A percentile compares a stretch with the other conserved stretches of the same genome.
Evolutionary conservation across 2,797 vertebrate genomes (phyloP).

Genomic region (Sarcoramphus papa): DNA sequence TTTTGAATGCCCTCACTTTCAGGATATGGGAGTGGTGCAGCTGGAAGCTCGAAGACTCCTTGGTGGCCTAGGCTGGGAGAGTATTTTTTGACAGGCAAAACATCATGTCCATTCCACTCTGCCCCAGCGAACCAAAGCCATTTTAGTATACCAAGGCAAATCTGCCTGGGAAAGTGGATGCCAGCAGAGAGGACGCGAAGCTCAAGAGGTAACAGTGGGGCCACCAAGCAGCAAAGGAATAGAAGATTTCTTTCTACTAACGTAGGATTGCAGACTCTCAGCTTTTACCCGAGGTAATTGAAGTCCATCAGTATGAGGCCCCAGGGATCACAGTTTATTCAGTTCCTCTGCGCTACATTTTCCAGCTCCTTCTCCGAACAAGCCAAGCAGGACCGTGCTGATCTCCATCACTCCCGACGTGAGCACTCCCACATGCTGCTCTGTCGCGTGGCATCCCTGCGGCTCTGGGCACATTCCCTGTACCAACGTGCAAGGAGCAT

Average conservation of each 20-base stretch:
- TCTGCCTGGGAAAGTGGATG: not conserved
- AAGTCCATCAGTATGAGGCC: not conserved
- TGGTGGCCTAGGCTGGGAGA: not conserved
- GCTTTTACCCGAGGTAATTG: accelerated
- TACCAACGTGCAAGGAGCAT: accelerated
- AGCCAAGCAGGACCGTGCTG: not conserved
- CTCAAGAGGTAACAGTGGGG: not conserved
- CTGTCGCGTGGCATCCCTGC: accelerated
- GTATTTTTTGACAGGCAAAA: not conserved
- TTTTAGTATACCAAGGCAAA: not conserved
- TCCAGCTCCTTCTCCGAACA: not conserved
- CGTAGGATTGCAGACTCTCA: not conserved
- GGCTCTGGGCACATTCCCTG: not conserved
- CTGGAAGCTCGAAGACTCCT: not conserved
- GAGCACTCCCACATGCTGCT: not conserved
- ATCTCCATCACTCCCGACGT: not conserved
- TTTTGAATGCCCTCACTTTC: slow-evolving; percentile 1
- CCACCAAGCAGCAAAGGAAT: not conserved
- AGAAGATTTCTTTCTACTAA: not conserved
- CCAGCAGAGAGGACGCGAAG: not conserved
- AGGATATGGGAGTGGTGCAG: slow-evolving; percentile 25
- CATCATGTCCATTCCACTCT: not conserved
- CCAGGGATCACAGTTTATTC: not conserved
- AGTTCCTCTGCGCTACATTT: not conserved
- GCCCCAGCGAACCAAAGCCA: not conserved